A percentile compares a stretch with the other conserved stretches of the same genome.
phyloP scores from a whole-genome alignment of 2,888 invertebrate species.

The Nowickia ferox region DNA sequence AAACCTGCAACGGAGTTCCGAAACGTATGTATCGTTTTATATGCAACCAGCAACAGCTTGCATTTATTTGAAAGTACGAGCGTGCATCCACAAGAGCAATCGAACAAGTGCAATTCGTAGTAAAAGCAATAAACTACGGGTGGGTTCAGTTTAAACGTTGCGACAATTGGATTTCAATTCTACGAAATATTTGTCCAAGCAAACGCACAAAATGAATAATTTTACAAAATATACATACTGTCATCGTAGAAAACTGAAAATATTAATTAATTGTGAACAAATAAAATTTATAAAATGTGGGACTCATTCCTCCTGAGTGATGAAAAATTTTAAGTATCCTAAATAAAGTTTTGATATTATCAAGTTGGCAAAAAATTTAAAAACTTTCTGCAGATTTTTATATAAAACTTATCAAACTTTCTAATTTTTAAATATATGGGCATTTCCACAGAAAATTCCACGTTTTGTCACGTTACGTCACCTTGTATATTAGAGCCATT shows the following conservation, averaged over 20 bases:
- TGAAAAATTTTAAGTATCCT: too few species aligned
- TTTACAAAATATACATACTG: not conserved
- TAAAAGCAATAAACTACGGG: slow-evolving; percentile 42
- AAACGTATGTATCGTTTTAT: slow-evolving; percentile 9
- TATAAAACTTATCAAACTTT: too few species aligned
- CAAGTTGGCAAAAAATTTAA: too few species aligned
- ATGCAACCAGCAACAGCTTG: slow-evolving; percentile 26
- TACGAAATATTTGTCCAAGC: slow-evolving; percentile 47
- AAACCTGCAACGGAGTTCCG: slow-evolving; percentile 48
- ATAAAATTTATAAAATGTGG: not conserved
- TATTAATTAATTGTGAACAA: not conserved
- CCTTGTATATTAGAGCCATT: too few species aligned
- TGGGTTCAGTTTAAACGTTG: slow-evolving; percentile 17
- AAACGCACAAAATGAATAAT: not conserved
- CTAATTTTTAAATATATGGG: too few species aligned
- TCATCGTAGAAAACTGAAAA: not conserved
- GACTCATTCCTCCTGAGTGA: too few species aligned
- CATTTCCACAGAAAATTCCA: too few species aligned
- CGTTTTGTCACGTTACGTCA: too few species aligned
- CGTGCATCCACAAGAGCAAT: slow-evolving; percentile 2
- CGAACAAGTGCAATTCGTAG: slow-evolving; percentile 38
- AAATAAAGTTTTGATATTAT: too few species aligned
- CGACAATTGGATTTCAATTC: slow-evolving; percentile 48
- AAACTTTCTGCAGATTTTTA: too few species aligned
- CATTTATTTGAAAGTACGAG: not conserved